Base-by-base conservation (phyloP, 1,140 invertebrate species). In the Luehdorfia chinensis region DNA sequence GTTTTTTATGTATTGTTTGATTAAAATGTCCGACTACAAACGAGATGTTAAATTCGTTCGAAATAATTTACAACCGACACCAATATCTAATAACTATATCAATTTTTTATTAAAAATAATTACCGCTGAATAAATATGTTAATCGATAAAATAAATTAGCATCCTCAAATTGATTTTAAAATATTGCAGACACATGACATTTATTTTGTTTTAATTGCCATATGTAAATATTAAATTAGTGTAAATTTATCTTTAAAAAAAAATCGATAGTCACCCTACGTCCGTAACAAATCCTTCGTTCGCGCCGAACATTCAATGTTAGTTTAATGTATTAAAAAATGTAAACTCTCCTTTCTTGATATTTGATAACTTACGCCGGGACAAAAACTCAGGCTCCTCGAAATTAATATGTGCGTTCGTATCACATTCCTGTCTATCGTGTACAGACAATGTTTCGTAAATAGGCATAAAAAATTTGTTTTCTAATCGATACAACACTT, bases 201-300 rank as follows among this genome's bases (percentile, higher is more conserved):
- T 27, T 27, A 27, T 6, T 27, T 7, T 2, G 3, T 4, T 27
- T 27, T 27, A 8, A 27, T 27, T n/a, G 23, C 1, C 23, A n/a
- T n/a, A n/a, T n/a, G n/a, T n/a, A n/a, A n/a, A n/a, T n/a, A n/a
- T n/a, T n/a, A n/a, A n/a, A n/a, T n/a, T n/a, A n/a, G n/a, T n/a
- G n/a, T n/a, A n/a, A n/a, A n/a, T n/a, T n/a, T n/a, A n/a, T n/a
- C n/a, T n/a, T n/a, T n/a, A n/a, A n/a, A n/a, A n/a, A n/a, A n/a
- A n/a, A n/a, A n/a, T n/a, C n/a, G n/a, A n/a, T 49, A 23, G 47
- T 31, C 49, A 49, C 45, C 44, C 27, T 50, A 48, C 16, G 15
- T 2, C 54, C 68, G 64, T 70, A 56, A 66, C 73, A 59, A 71
- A 72, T 71, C 59, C 2, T 6, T 6, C 55, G 47, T 45, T 27